A percentile compares a stretch with the other conserved stretches of the same genome.
phyloP scores from a whole-genome alignment of 2,888 invertebrate species.

The Cerceris ruficornis region DNA sequence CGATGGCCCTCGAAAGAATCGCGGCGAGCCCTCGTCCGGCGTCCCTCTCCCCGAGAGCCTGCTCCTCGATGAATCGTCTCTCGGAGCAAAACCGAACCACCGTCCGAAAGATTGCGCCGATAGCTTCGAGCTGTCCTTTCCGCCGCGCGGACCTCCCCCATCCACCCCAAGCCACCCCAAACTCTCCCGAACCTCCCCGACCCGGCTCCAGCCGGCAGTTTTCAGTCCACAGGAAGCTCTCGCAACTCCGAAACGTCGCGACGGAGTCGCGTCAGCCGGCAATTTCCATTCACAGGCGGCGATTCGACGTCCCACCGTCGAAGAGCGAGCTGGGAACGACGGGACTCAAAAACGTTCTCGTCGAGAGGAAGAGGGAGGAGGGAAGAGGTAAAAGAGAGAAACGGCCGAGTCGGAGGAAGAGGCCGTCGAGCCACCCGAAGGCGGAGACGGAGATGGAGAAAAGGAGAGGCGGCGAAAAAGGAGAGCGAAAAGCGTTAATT shows the following conservation, averaged over 20 bases:
- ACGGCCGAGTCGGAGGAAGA: not conserved
- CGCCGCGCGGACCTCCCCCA: too few species aligned
- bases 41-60: not conserved
- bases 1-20: not conserved
- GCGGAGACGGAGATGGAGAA: not conserved
- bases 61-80: not conserved
- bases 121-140: too few species aligned
- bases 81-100: too few species aligned
- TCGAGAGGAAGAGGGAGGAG: not conserved
- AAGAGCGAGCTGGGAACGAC: not conserved
- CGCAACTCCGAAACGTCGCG: too few species aligned
- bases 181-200: too few species aligned
- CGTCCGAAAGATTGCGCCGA: too few species aligned
- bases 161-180: too few species aligned
- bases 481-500: conserved; percentile 54
- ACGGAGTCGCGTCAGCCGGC: too few species aligned
- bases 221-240: too few species aligned
- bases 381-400: not conserved
- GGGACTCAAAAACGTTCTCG: not conserved
- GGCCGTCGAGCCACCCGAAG: not conserved
- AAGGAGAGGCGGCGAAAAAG: not conserved
- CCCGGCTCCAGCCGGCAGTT: too few species aligned
- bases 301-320: too few species aligned
- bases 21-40: conserved; percentile 13
- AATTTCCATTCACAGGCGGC: too few species aligned